Evolutionary conservation across 2,113 vertebrate species (phyloP), one percentile per base, ranked within the genome.

Genomic region (Malaclemys terrapin): DNA sequence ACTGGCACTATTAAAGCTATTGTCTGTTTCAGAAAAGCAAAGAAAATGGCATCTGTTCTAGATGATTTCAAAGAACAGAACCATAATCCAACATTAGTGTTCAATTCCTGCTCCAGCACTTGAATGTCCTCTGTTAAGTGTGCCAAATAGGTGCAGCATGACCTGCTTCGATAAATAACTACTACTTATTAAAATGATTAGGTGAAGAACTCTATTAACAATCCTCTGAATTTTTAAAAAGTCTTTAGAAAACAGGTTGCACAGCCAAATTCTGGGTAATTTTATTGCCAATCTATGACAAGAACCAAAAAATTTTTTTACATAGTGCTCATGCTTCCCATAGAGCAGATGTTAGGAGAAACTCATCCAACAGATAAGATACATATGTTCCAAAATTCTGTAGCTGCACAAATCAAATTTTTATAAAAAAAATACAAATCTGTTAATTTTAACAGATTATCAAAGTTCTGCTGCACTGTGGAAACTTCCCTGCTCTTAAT

Each of bases 241-340:
- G 22, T 1, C 86, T 90, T 92, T 10, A 84, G 79, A 56, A 87
- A 93, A 50, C 2, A 8, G 78, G 20, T 81, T 89, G 29, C 42
- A 62, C 24, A n/a, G 42, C 6, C n/a, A 8, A 82, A 84, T 50
- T 83, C 4, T 50, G 93, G 54, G 49, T 62, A 62, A 94, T 84
- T 85, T 49, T 27, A 90, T 10, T 22, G 85, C n/a, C 87, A 83
- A 11, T 17, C 84, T 87, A 89, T 13, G 59, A 88, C 52, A 94
- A 93, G 69, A 91, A 93, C 78, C 49, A 85, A 85, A 53, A 5
- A 13, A 10, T 85, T 80, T 45, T 45, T 92, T 96, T 94, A 88
- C 89, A 93, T n/a, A 50, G 76, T 88, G 0, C 24, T 95, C 10
- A 16, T 93, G 84, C 87, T 17, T 89, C 79, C n/a, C 62, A 25